Base-by-base conservation (phyloP, 2,797 vertebrate genomes). In the Enteromius unitaeniatus region DNA sequence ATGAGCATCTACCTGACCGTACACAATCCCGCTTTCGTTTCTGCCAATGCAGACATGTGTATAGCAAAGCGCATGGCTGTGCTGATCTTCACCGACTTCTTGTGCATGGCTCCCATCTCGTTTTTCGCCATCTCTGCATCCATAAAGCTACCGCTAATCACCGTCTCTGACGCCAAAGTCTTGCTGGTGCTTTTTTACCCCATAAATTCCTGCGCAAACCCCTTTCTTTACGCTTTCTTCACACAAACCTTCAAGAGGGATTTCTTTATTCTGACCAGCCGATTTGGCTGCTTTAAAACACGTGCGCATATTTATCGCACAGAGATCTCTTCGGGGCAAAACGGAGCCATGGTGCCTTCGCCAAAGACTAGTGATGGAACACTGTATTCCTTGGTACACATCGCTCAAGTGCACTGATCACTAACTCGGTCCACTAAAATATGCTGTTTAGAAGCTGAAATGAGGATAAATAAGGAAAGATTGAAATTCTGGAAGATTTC, bases 41-140 rank as follows among this genome's bases (percentile, higher is more conserved):
- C 96, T 0, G 95, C 96, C 68, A 95, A 94, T 69, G 96, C 96
- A 0, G 97, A 99, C 92, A 95, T 96, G 78, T 95, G 94, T 55
- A 95, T 99, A 0, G 97, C 98, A 87, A 95, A 97, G 78, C 96
- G 98, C 67, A 99, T 99, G 98, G 98, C 98, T 8, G 87, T 97
- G 31, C 95, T 99, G 42, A 97, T 99, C 90, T 99, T 99, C 93
- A 99, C 98, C 0, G 96, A 99, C 93, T 99, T 99, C 89, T 81
- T 99, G 85, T 99, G 98, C 92, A 97, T 99, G 96, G 97, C 97
- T 0, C 98, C 98, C 0, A 99, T 99, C 88, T 99, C 97, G 2
- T 99, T 99, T 90, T 99, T 99, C 15, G 97, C 97, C 77, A 94
- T 98, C 86, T 99, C 97, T 0, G 98, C 98, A 0, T 97, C 97